Evolutionary conservation across 2,113 vertebrate genomes (phyloP), one percentile per base, ranked within the genome.

Genomic region (Passerina amoena): DNA sequence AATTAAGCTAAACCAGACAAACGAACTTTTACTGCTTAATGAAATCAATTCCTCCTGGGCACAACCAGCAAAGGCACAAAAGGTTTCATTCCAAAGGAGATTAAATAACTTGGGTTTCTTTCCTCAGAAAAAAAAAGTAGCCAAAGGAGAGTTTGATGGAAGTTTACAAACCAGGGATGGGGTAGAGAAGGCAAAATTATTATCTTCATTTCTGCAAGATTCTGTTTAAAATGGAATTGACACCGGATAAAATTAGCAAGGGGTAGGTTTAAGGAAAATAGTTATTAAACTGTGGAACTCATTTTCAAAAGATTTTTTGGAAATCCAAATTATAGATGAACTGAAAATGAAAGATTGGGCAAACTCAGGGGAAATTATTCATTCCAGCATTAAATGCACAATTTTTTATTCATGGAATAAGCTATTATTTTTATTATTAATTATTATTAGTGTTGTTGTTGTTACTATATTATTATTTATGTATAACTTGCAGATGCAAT

Each of bases 1-100:
- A 90, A 77, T 61, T 69, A 87, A 89, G 60, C 37, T 57, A 70
- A 89, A 93, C 19, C 81, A 84, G 84, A 81, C 64, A 86, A 93
- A 89, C 0, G 5, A 81, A 68, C 12, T 91, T 86, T 54, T 75
- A 45, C 51, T 56, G 57, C 63, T 73, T 86, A 70, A 73, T 57
- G 72, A 86, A 94, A 93, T 81, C 60, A 64, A 57, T 89, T 89
- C 72, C 90, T 91, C 45, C 8, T 13, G 77, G 72, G 54, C 54
- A 44, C 72, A 78, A 78, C 72, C 61, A 57, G 90, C 44, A 84
- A 86, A 94, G 20, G 50, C 54, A 78, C 50, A 78, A 84, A 93
- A 50, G 45, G 22, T 73, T 86, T 81, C 23, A 70, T 73, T 87
- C n/a, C 37, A 40, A 57, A 73, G 77, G 40, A 84, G 73, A 91